Percentiles rank a stretch among this genome's conserved stretches.
These are phyloP conservation scores for Drymonia ruficornis DNA, from an alignment of 2,888 invertebrate genomes.

Conservation along the genomic window DNA sequence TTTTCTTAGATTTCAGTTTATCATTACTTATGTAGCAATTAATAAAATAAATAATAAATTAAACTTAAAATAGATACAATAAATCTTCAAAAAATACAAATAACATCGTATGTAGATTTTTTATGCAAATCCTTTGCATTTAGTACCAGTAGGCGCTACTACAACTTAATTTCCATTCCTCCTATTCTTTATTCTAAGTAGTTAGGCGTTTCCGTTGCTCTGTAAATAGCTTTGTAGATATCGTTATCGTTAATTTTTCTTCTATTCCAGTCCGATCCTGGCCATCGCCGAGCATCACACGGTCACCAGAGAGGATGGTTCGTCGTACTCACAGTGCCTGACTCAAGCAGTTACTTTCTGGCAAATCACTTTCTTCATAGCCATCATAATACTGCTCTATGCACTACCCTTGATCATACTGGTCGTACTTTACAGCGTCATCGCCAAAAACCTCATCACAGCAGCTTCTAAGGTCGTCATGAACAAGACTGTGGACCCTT, in stretches of 20 bases:
- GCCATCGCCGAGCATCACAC: slow-evolving; percentile 90
- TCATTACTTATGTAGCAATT: too few relatives aligned
- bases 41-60: too few relatives aligned
- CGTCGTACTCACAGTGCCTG: slow-evolving; percentile 89
- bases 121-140: background rate
- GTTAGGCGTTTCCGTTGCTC: slow-evolving; percentile 7
- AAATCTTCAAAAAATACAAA: too few relatives aligned
- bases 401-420: slow-evolving; percentile 91
- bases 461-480: slow-evolving; percentile 87
- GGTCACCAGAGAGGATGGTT: slow-evolving; percentile 88
- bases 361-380: slow-evolving; percentile 91
- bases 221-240: slow-evolving; percentile 26
- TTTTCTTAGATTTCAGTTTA: too few relatives aligned
- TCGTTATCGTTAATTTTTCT: slow-evolving; percentile 50
- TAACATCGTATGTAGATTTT: too few relatives aligned
- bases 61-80: too few relatives aligned
- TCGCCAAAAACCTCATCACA: slow-evolving; percentile 92
- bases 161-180: background rate
- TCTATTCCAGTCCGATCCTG: slow-evolving; percentile 90
- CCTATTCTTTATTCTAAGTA: slow-evolving; percentile 3
- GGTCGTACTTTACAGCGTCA: slow-evolving; percentile 91
- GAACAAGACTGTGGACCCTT: slow-evolving; percentile 89
- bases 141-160: background rate
- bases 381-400: slow-evolving; percentile 92
- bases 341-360: slow-evolving; percentile 91